Evolutionary conservation across 1,140 invertebrate species (phyloP), one percentile per base, ranked within the genome.

Genomic region (Samia ricini): DNA sequence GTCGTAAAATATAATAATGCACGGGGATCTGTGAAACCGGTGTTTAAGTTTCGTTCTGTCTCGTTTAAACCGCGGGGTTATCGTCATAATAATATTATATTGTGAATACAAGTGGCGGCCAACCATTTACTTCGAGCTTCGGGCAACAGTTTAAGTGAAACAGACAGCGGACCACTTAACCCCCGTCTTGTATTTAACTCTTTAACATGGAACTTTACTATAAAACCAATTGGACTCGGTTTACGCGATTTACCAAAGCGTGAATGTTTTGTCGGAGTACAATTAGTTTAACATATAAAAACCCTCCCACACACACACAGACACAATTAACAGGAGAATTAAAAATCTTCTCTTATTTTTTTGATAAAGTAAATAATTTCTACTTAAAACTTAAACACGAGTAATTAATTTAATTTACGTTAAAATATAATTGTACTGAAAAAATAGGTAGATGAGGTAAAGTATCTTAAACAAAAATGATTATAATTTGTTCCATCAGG

Each of bases 111-210:
- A 74, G 72, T 66, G 61, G 63, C 70, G 60, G 69, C 76, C 69
- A n/a, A 77, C 75, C 73, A 72, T 77, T 79, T 77, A 74, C 75
- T 68, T 61, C 69, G 56, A 71, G 78, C 77, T 83, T 66, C 68
- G 77, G 77, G 76, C 71, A 73, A 79, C 72, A 71, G 64, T 81
- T 66, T 81, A 81, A 86, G 74, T 83, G 81, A 81, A 84, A 81
- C 80, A 81, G 83, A 84, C 81, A 85, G 60, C 69, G 24, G 68
- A 70, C 75, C 78, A 85, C 79, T 85, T 83, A 81, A 82, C 82
- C 82, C 79, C 81, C 64, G 72, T 79, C 79, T 71, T 73, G 72
- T 77, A 82, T 85, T 83, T 81, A 81, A 79, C 76, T 77, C 72
- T 72, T 72, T 72, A 79, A 69, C 74, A 71, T 78, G 78, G 74